A percentile compares a stretch with the other conserved stretches of the same genome.
Evolutionary conservation across 2,797 vertebrate genomes (phyloP).

Genomic region (Myotis vivesi): DNA sequence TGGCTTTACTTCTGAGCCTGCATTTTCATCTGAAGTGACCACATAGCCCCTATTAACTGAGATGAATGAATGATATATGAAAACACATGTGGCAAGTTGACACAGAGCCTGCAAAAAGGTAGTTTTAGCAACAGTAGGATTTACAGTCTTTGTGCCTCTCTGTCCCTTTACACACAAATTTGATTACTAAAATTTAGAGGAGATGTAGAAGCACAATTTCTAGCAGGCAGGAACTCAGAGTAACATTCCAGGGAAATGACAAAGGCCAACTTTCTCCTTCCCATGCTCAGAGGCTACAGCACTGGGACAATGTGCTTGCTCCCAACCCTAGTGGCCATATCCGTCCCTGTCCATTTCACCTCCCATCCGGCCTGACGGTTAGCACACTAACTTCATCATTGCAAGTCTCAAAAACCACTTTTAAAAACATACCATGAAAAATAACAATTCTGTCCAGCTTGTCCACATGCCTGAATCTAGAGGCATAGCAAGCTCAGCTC

Average conservation of each 20-base stretch:
- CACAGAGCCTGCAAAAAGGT: neutral
- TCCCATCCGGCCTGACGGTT: neutral
- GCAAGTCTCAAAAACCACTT: neutral
- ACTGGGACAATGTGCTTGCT: neutral
- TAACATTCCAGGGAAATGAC: neutral
- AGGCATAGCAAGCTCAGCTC: neutral
- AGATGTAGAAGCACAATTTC: neutral
- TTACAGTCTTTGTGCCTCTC: neutral
- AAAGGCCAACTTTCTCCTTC: neutral
- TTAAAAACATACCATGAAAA: neutral
- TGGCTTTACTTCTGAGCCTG: neutral
- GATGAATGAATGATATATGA: neutral
- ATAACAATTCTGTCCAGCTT: neutral
- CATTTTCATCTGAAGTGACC: neutral
- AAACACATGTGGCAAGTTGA: neutral
- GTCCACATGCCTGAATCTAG: neutral
- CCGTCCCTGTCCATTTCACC: neutral
- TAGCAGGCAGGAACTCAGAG: neutral
- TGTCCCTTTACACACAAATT: neutral
- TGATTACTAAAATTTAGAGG: neutral
- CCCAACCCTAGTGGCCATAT: rapidly evolving
- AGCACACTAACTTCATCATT: neutral
- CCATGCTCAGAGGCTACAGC: neutral
- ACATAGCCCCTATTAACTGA: neutral
- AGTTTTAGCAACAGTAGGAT: neutral